phyloP scores from a whole-genome alignment of 2,888 invertebrate species.

The Athalia rosae region DNA sequence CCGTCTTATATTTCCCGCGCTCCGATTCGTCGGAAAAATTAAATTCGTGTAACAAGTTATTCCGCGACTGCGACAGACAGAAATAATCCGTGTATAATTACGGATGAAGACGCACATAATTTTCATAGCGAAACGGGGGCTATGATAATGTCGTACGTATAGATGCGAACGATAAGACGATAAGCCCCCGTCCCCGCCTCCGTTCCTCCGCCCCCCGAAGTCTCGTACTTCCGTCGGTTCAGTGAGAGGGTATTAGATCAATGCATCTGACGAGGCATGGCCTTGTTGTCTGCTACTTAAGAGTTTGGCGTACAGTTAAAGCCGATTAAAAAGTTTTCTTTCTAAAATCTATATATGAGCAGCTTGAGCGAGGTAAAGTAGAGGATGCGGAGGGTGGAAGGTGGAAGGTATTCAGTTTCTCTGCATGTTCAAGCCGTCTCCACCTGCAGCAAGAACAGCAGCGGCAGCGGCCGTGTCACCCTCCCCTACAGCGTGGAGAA shows the following conservation, averaged over 20 bases:
- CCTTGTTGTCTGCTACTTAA: conserved; percentile 30
- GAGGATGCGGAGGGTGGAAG: conserved; percentile 51
- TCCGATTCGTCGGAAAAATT: too few relatives aligned
- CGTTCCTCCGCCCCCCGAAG: not conserved
- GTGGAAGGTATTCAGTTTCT: conserved; percentile 46
- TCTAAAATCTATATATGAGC: not conserved
- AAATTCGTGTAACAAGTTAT: too few relatives aligned
- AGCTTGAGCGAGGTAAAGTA: conserved; percentile 43
- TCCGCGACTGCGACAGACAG: too few relatives aligned
- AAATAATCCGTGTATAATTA: too few relatives aligned
- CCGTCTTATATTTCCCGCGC: too few relatives aligned
- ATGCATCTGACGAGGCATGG: conserved; percentile 42
- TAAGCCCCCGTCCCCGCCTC: not conserved
- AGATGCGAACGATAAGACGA: conserved; percentile 16
- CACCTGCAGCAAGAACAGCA: not conserved
- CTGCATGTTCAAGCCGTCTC: conserved; percentile 9
- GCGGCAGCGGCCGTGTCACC: not conserved
- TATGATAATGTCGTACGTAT: too few relatives aligned
- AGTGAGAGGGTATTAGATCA: conserved; percentile 10
- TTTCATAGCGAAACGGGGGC: too few relatives aligned
- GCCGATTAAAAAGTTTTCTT: conserved; percentile 36
- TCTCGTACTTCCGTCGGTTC: not conserved
- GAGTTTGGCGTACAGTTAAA: conserved; percentile 24
- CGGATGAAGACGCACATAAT: too few relatives aligned
- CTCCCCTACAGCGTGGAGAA: not conserved